Percentiles rank a stretch among this genome's conserved stretches.
Evolutionary conservation across 1,140 invertebrate species (phyloP).

Genomic region (Halictus rubicundus): DNA sequence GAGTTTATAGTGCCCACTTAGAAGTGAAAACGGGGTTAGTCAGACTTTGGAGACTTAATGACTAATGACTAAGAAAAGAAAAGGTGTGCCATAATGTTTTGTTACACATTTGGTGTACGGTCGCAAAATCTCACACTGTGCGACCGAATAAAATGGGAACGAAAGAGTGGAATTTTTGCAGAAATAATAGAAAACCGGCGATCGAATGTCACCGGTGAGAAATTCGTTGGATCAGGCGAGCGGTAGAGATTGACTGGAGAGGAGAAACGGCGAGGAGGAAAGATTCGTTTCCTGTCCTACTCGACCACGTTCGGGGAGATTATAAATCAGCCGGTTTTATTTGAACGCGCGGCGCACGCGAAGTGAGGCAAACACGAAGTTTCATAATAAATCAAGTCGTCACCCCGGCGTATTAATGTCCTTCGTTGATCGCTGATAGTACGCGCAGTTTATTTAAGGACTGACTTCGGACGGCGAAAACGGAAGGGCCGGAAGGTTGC

Average conservation of each 20-base stretch:
- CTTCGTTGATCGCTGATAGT: conserved; percentile 26
- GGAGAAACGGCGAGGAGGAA: neutral
- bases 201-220: neutral
- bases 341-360: conserved; percentile 21
- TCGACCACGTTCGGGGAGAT: neutral
- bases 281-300: conserved; percentile 3
- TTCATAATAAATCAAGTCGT: conserved; percentile 33
- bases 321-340: conserved; percentile 27
- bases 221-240: neutral
- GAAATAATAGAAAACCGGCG: neutral
- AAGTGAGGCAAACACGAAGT: conserved; percentile 14
- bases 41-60: no score
- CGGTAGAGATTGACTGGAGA: no score
- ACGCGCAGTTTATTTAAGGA: conserved; percentile 18
- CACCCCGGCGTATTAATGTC: conserved; percentile 13
- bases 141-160: no score
- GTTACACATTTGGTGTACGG: no score
- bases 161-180: no score
- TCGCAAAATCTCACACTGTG: no score
- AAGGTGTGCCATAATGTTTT: no score
- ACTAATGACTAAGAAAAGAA: no score
- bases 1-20: no score
- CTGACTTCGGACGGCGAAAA: neutral
- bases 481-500: conserved; percentile 2
- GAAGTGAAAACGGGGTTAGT: no score